Base-by-base conservation (phyloP, 1,140 invertebrate species). In the Phenacoccus solenopsis region DNA sequence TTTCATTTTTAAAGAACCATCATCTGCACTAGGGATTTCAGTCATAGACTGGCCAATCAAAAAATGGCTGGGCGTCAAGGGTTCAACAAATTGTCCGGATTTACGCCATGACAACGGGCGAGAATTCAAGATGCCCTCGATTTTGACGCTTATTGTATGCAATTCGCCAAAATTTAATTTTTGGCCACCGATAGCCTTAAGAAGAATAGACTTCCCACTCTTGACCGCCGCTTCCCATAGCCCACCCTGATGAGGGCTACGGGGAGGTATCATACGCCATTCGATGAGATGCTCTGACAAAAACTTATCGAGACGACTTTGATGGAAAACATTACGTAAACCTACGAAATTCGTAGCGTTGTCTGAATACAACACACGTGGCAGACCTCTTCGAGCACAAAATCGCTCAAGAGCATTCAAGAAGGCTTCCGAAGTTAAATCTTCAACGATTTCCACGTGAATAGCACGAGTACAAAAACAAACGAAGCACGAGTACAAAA, bases 71-170 rank as follows among this genome's bases (percentile, higher is more conserved):
- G 78, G 77, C 1, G 79, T 77, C 3, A 80, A 70, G 32, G 20
- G 59, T 4, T 70, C 28, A 13, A 64, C 16, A 1, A 61, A 28
- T 1, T 13, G 5, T 0, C 61, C 38, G 0, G 16, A 25, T 0
- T 21, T 68, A 5, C 5, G 1, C 1, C 25, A 27, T 0, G 49
- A 1, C 13, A 78, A 56, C 1, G 77, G 77, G 9, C 77, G 69
- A 4, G 75, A 78, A 70, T 79, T 79, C n/a, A 79, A 70, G 35
- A 72, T 73, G 1, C 75, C 76, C 72, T 79, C 77, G 7, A 78
- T 73, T 72, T 77, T 71, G 28, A 32, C 68, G 21, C 77, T 25
- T 10, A 77, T 38, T 9, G 76, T 76, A 9, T 69, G 22, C 9
- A 78, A 71, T 69, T 78, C 74, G 67, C 75, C 74, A 0, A 70